Evolutionary conservation across 2,113 vertebrate species (phyloP).

Genomic region (Actenoides lindsayi): DNA sequence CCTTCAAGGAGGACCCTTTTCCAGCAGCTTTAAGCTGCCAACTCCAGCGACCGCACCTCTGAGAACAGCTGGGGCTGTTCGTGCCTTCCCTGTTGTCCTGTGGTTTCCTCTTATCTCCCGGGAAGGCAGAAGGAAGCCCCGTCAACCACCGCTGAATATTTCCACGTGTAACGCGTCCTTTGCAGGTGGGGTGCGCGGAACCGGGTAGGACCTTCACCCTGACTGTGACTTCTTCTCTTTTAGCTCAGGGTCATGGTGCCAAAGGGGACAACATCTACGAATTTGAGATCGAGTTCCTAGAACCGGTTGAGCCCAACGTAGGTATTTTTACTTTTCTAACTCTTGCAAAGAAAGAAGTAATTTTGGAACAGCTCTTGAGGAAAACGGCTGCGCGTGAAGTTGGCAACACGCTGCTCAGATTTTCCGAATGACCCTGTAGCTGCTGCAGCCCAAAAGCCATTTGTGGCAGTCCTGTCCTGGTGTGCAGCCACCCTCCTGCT

Average conservation of each 20-base stretch:
- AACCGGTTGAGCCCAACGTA: conserved; percentile 88
- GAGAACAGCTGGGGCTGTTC: neutral
- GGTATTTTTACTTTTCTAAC: neutral
- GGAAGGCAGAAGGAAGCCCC: neutral
- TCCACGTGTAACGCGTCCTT: neutral
- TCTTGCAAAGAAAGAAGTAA: neutral
- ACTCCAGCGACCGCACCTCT: neutral
- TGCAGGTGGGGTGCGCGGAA: neutral
- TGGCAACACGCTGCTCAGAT: neutral
- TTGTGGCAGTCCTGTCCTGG: neutral
- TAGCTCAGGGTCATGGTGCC: conserved; percentile 92
- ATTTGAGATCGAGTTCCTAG: conserved; percentile 90
- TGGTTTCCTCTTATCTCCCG: neutral
- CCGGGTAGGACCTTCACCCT: neutral
- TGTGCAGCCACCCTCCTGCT: neutral
- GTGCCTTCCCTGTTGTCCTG: neutral
- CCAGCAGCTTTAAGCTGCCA: neutral
- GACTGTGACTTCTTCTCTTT: conserved; percentile 11
- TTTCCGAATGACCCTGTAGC: neutral
- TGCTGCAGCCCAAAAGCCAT: neutral
- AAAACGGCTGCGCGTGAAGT: neutral
- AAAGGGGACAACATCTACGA: conserved; percentile 94
- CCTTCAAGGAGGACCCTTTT: neutral
- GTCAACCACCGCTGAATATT: neutral
- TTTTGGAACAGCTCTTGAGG: neutral